Conservation (phyloP, 2,888 invertebrate genomes). For the Patella ulyssiponensis region DNA sequence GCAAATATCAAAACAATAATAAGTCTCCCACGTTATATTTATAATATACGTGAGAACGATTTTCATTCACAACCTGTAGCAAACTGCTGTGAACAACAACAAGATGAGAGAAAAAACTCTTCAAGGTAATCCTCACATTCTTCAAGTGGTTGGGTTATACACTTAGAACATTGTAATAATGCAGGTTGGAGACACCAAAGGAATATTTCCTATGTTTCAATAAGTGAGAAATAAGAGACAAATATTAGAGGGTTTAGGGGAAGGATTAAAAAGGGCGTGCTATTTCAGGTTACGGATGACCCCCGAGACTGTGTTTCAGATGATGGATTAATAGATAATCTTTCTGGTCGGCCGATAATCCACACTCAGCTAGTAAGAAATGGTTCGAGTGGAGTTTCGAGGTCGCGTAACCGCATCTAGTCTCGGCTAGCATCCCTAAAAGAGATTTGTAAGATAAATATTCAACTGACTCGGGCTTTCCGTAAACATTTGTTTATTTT, state of each 20-base stretch:
- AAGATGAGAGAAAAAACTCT: constrained; percentile 3
- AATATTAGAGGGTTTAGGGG: constrained; percentile 5
- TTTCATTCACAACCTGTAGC: constrained; percentile 3
- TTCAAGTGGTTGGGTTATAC: not conserved
- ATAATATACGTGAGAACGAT: not conserved
- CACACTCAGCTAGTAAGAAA: not conserved
- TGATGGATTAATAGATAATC: constrained; percentile 5
- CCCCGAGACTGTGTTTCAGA: not conserved
- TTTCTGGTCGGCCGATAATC: constrained; percentile 8
- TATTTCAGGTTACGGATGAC: constrained; percentile 2
- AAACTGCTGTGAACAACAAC: not conserved
- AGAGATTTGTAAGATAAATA: not conserved
- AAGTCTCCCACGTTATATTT: no score
- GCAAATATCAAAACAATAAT: no score
- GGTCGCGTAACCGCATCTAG: not conserved
- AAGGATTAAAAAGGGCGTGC: constrained; percentile 9
- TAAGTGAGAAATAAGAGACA: constrained; percentile 9
- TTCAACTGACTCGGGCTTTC: not conserved
- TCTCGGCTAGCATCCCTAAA: not conserved
- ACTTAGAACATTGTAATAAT: constrained; percentile 1
- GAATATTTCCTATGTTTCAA: not conserved
- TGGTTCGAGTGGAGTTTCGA: not conserved
- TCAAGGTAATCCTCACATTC: not conserved
- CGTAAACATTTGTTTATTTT: not conserved
- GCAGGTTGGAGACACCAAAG: not conserved